phyloP scores from a whole-genome alignment of 2,888 invertebrate genomes.

The Heteromyza rotundicornis region DNA sequence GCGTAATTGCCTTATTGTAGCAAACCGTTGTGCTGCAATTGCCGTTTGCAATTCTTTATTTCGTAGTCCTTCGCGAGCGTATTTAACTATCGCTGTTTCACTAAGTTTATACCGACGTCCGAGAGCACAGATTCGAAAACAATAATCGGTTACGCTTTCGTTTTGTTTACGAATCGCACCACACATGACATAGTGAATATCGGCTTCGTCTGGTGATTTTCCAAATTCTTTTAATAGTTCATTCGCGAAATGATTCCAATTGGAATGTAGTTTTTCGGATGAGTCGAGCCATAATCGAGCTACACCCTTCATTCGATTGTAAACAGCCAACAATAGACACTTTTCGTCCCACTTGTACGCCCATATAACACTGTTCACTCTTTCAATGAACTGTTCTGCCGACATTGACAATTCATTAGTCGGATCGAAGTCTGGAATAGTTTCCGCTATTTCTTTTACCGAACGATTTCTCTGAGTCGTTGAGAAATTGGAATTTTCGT shows the following conservation, averaged over 20 bases:
- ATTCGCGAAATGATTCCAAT: slow-evolving; percentile 7
- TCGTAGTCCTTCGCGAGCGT: neutral
- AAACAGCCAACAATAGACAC: slow-evolving; percentile 1
- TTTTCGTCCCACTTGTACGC: neutral
- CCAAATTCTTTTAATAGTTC: slow-evolving; percentile 9
- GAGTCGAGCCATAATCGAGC: neutral
- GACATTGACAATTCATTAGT: too few species aligned
- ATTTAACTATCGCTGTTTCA: neutral
- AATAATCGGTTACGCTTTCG: neutral
- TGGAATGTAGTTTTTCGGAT: neutral
- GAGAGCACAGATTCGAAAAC: neutral
- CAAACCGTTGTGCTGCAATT: neutral
- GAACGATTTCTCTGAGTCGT: slow-evolving; percentile 2
- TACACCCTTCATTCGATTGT: neutral
- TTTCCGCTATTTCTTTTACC: too few species aligned
- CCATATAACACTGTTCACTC: slow-evolving; percentile 6
- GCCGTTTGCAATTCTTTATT: neutral
- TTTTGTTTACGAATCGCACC: neutral
- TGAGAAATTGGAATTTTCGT: neutral
- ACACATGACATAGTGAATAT: neutral
- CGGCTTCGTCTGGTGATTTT: neutral
- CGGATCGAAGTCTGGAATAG: too few species aligned
- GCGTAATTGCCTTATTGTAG: neutral
- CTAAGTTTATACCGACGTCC: neutral
- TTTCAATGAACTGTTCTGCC: slow-evolving; percentile 21